phyloP scores from a whole-genome alignment of 2,888 invertebrate species.

The Hypomecis punctinalis region DNA sequence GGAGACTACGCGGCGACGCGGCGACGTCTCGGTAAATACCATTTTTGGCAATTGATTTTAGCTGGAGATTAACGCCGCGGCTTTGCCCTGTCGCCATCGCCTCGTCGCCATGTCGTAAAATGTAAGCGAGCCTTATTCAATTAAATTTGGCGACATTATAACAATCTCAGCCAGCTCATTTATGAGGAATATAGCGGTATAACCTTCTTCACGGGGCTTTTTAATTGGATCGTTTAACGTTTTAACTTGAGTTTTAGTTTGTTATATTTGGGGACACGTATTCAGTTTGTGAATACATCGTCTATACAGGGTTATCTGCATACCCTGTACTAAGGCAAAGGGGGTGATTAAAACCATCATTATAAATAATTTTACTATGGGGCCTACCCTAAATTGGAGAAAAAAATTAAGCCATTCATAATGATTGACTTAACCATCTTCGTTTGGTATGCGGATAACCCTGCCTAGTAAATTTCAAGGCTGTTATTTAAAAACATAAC shows the following conservation, averaged over 20 bases:
- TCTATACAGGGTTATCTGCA: no score
- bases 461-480: no score
- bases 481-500: no score
- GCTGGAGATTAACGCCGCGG: conserved; percentile 78
- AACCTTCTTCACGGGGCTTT: conserved; percentile 65
- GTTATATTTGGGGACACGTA: not conserved
- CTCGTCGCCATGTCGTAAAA: conserved; percentile 74
- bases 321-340: no score
- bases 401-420: no score
- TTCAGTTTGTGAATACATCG: no score
- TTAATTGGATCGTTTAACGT: conserved; percentile 55
- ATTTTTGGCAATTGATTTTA: conserved; percentile 82
- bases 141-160: conserved; percentile 82
- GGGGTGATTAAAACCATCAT: no score
- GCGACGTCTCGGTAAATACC: conserved; percentile 61
- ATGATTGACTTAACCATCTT: no score
- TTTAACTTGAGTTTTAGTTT: conserved; percentile 35
- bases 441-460: no score
- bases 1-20: no score
- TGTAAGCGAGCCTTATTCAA: conserved; percentile 83
- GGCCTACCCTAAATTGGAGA: no score
- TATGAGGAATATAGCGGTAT: conserved; percentile 64
- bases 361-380: no score
- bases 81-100: conserved; percentile 61
- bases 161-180: conserved; percentile 79